A percentile compares a stretch with the other conserved stretches of the same genome.
Conservation (phyloP, 2,888 invertebrate species). For the Belgica antarctica region DNA sequence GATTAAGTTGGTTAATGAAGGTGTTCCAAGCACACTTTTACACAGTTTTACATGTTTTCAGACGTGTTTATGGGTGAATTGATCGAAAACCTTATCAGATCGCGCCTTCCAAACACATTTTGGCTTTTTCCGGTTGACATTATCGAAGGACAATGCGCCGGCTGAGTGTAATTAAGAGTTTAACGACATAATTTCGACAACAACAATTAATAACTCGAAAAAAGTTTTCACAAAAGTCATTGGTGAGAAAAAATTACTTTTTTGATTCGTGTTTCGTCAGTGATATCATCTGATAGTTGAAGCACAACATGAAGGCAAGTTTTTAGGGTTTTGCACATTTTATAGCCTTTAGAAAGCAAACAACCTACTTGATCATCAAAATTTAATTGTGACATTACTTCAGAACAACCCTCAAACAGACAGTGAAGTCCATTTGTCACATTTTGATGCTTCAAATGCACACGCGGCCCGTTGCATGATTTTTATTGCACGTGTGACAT, state of each 20-base stretch:
- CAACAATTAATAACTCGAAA: not conserved
- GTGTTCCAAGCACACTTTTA: not conserved
- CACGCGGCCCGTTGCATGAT: constrained; percentile 28
- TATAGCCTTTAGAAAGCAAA: no score
- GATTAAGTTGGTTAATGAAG: not conserved
- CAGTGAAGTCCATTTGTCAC: not conserved
- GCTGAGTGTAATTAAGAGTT: constrained; percentile 23
- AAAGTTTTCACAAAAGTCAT: not conserved
- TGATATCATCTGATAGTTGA: no score
- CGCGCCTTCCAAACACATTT: not conserved
- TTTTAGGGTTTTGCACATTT: not conserved
- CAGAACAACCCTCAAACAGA: no score
- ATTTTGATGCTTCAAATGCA: constrained; percentile 13
- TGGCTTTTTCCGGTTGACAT: constrained; percentile 20
- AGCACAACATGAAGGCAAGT: no score
- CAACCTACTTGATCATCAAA: no score
- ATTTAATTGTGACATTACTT: no score
- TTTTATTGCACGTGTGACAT: constrained; percentile 33
- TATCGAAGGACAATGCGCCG: not conserved
- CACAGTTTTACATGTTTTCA: not conserved
- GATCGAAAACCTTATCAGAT: not conserved
- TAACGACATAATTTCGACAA: constrained; percentile 5
- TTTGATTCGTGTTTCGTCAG: no score
- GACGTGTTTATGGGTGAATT: not conserved
- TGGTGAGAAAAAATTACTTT: no score